Conservation (phyloP, 2,888 invertebrate genomes). For the Hartigia nigra region DNA sequence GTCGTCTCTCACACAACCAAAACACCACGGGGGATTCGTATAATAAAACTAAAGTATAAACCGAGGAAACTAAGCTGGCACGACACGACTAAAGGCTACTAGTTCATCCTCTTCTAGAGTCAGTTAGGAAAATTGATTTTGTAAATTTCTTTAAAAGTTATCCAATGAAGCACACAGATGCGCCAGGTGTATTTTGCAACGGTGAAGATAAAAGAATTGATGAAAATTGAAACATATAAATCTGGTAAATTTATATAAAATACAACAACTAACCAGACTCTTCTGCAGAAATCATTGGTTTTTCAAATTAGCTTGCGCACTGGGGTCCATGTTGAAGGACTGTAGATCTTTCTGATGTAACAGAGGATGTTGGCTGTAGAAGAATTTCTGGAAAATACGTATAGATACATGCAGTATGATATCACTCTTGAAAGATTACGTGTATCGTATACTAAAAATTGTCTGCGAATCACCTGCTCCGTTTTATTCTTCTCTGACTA, state of each 20-base stretch:
- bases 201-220: neutral
- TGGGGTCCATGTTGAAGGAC: neutral
- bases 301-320: too few species aligned
- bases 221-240: neutral
- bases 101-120: neutral
- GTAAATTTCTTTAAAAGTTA: neutral
- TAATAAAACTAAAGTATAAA: constrained; percentile 34
- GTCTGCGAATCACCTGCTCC: neutral
- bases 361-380: neutral
- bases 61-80: constrained; percentile 9
- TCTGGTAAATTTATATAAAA: neutral
- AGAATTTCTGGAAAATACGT: too few species aligned
- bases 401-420: too few species aligned
- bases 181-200: neutral
- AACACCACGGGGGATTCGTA: constrained; percentile 35
- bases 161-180: neutral
- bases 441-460: too few species aligned
- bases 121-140: neutral
- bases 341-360: neutral
- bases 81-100: neutral
- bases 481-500: neutral
- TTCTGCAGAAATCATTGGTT: neutral
- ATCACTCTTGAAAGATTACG: too few species aligned
- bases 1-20: constrained; percentile 26
- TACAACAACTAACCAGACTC: neutral